Percentiles rank a stretch among this genome's conserved stretches.
Conservation (phyloP, 2,113 vertebrate species). For the Lasiurus cinereus region DNA sequence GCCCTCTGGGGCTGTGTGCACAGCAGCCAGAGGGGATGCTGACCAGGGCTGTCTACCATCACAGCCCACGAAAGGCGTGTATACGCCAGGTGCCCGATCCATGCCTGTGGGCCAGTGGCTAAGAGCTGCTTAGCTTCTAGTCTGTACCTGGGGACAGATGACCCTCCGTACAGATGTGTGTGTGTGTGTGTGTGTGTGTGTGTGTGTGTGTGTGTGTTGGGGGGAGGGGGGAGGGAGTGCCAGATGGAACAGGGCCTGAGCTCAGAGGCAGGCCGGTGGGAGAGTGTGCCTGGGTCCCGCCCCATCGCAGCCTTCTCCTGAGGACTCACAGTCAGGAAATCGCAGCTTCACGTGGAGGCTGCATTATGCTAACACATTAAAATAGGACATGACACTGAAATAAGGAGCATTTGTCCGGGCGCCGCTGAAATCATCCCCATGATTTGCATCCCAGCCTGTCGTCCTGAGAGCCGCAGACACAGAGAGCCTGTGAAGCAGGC, state of each 20-base stretch:
- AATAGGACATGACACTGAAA: not conserved
- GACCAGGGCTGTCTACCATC: not conserved
- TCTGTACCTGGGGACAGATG: not conserved
- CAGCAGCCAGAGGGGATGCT: not conserved
- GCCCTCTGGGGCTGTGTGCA: not conserved
- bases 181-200: too few relatives aligned
- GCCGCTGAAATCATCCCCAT: fast-evolving
- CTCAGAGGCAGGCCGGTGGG: not conserved
- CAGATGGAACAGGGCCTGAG: not conserved
- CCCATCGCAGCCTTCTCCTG: not conserved
- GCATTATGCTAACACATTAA: not conserved
- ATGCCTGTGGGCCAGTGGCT: not conserved
- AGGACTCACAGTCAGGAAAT: not conserved
- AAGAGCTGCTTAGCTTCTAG: not conserved
- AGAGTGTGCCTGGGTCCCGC: not conserved
- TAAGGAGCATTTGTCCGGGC: not conserved
- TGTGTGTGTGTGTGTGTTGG: too few relatives aligned
- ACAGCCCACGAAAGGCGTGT: not conserved
- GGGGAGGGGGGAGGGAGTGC: fast-evolving
- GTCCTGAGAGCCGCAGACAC: not conserved
- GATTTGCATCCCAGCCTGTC: not conserved
- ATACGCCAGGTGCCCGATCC: not conserved
- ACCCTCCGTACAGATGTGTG: fast-evolving
- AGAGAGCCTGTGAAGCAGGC: not conserved
- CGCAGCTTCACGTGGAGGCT: fast-evolving